A percentile compares a stretch with the other conserved stretches of the same genome.
Conservation (phyloP, 2,888 invertebrate genomes). For the Hirtodrosophila confusa region DNA sequence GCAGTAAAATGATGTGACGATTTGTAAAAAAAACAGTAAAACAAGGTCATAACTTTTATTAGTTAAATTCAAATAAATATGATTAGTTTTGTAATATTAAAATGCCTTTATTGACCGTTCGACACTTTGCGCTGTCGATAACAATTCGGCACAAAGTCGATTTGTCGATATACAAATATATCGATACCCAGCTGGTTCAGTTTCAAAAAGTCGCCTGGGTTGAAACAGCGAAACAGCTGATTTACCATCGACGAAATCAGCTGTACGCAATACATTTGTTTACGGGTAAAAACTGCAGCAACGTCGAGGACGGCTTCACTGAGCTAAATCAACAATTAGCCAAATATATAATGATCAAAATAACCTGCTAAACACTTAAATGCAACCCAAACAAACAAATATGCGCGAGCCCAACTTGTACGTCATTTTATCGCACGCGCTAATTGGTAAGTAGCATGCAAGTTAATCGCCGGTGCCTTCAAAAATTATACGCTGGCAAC, state of each 20-base stretch:
- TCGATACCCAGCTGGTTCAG: conserved; percentile 25
- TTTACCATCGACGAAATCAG: conserved; percentile 27
- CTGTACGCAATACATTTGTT: conserved; percentile 43
- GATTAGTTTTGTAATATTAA: no score
- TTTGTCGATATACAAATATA: background rate
- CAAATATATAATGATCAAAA: conserved; percentile 53
- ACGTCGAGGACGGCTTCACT: conserved; percentile 12
- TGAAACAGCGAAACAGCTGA: conserved; percentile 34
- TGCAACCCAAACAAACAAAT: conserved; percentile 46
- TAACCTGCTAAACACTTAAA: conserved; percentile 23
- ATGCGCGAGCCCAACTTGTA: conserved; percentile 81
- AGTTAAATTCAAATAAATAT: no score
- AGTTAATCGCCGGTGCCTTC: conserved; percentile 24
- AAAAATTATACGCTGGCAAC: conserved; percentile 34
- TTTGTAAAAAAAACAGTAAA: no score
- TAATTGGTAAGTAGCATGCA: conserved; percentile 77
- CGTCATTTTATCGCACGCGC: conserved; percentile 81
- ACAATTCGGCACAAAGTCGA: background rate
- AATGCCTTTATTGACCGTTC: background rate
- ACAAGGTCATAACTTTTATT: no score
- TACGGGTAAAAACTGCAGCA: conserved; percentile 30
- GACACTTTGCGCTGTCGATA: background rate
- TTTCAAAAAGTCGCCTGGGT: conserved; percentile 24
- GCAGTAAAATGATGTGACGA: no score
- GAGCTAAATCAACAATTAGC: conserved; percentile 21